Percentiles rank a stretch among this genome's conserved stretches.
These are phyloP conservation scores for Drosophila carrolli DNA, from an alignment of 1,140 invertebrate species.

Conservation along the genomic window DNA sequence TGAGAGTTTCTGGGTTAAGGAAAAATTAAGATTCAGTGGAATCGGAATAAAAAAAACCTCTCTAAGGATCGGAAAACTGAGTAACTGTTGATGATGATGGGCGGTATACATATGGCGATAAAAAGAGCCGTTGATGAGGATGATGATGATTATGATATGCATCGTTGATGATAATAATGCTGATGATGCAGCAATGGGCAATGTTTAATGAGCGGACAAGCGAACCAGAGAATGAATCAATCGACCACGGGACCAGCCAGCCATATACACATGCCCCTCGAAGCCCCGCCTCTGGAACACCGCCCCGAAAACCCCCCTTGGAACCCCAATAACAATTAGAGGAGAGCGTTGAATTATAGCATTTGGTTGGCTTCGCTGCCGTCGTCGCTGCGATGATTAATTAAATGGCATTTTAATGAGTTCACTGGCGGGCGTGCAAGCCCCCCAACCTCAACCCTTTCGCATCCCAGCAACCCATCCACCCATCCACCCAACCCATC, in stretches of 20 bases:
- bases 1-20: neutral
- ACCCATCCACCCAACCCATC: neutral
- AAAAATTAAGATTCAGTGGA: neutral
- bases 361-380: constrained; percentile 65
- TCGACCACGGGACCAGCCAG: constrained; percentile 28
- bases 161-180: constrained; percentile 32
- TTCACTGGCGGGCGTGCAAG: constrained; percentile 56
- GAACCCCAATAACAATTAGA: constrained; percentile 48
- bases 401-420: constrained; percentile 82
- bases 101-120: neutral
- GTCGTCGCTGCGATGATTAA: constrained; percentile 66
- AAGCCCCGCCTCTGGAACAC: neutral
- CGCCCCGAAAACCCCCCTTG: neutral
- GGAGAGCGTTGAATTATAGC: constrained; percentile 72
- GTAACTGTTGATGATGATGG: constrained; percentile 1
- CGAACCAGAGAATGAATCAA: constrained; percentile 53
- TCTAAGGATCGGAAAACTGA: neutral
- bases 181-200: constrained; percentile 28
- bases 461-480: neutral
- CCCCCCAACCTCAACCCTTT: constrained; percentile 1
- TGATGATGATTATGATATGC: constrained; percentile 26
- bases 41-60: neutral
- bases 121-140: constrained; percentile 7
- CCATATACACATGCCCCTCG: constrained; percentile 1
- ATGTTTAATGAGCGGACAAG: constrained; percentile 54